A percentile compares a stretch with the other conserved stretches of the same genome.
phyloP scores from a whole-genome alignment of 2,113 vertebrate species.

The Thinocorus orbignyianus region DNA sequence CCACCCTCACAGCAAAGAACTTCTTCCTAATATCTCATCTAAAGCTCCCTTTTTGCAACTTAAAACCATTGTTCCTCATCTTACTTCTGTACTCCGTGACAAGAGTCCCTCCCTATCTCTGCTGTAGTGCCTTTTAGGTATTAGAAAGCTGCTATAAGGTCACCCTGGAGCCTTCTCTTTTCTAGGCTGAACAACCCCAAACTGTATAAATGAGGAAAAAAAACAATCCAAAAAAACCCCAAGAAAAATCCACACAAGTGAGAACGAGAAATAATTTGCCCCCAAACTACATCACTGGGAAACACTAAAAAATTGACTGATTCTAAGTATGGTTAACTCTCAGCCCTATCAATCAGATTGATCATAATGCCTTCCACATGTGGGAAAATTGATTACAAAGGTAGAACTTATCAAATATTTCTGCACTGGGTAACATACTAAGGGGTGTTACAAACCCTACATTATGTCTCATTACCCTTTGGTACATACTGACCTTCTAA shows the following conservation, averaged over 20 bases:
- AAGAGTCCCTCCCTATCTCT: too few relatives aligned
- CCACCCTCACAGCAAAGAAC: too few relatives aligned
- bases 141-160: too few relatives aligned
- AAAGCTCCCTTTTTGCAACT: too few relatives aligned
- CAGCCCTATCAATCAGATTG: background rate
- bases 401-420: background rate
- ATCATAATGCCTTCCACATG: background rate
- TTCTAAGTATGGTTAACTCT: background rate
- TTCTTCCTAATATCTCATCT: too few relatives aligned
- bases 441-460: background rate
- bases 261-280: background rate
- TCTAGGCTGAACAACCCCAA: too few relatives aligned
- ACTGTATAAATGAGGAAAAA: background rate
- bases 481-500: background rate
- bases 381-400: background rate
- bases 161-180: too few relatives aligned
- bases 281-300: background rate
- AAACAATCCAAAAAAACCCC: too few relatives aligned
- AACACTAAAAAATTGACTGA: background rate
- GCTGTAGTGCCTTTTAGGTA: too few relatives aligned
- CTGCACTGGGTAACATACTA: background rate
- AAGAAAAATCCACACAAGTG: background rate
- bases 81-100: too few relatives aligned
- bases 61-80: too few relatives aligned
- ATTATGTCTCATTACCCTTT: background rate